Evolutionary conservation across 2,113 vertebrate genomes (phyloP).

Genomic region (Casuarius casuarius): DNA sequence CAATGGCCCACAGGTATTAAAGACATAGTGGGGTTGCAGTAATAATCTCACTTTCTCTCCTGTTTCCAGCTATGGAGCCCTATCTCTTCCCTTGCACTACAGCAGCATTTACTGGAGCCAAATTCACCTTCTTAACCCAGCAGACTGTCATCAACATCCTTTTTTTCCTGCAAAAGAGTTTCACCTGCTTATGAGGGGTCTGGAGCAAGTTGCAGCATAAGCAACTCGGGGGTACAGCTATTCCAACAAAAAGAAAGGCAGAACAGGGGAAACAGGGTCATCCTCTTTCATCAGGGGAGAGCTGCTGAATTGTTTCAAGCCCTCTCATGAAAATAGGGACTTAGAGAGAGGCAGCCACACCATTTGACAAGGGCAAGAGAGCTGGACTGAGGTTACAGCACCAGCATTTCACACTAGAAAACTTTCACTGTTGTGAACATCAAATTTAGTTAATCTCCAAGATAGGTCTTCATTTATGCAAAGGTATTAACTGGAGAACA

Average conservation of each 20-base stretch:
- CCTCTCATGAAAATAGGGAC: neutral
- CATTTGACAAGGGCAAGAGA: neutral
- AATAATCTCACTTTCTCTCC: neutral
- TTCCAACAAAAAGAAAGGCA: accelerated
- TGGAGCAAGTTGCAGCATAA: neutral
- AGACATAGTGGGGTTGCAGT: neutral
- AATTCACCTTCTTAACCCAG: neutral
- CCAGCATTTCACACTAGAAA: neutral
- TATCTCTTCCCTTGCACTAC: neutral
- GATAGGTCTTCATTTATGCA: neutral
- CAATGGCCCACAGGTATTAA: neutral
- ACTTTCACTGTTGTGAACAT: neutral
- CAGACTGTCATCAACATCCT: neutral
- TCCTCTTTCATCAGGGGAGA: neutral
- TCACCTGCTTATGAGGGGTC: neutral
- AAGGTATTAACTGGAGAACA: neutral
- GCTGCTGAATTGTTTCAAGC: neutral
- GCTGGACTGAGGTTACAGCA: neutral
- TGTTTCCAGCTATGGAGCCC: neutral
- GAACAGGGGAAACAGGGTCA: accelerated
- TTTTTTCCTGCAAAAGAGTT: neutral
- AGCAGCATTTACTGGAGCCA: neutral
- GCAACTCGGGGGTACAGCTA: neutral
- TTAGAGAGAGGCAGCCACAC: neutral
- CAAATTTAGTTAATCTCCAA: neutral